Evolutionary conservation across 2,113 vertebrate genomes (phyloP), one percentile per base, ranked within the genome.

Genomic region (Megalops atlanticus): DNA sequence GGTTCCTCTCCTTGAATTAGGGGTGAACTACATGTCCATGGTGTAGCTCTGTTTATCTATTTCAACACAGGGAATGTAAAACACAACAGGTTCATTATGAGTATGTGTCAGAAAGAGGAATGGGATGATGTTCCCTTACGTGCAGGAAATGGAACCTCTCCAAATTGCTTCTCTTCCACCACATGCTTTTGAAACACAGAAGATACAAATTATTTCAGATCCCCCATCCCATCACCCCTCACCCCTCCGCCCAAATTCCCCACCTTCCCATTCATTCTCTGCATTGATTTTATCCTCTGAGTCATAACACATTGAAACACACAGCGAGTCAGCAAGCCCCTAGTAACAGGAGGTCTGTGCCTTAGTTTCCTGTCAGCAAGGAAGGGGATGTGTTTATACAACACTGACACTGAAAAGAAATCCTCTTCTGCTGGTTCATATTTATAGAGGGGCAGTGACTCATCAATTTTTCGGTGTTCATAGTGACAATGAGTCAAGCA

Each of bases 401-500:
- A 64, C n/a, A 31, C 5, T 31, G 58, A 24, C 58, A n/a, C 31
- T 1, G 43, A 64, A 58, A 31, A 8, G 2, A 64, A 31, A 31
- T 24, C 21, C n/a, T 27, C 10, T 7, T 27, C 31, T 49, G 39
- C 68, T 40, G 38, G 73, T 73, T 80, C 78, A 80, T 69, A n/a
- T 35, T 33, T 71, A 70, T 79, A 47, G 40, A 47, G 35, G 64
- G 12, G 40, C 40, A 36, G 78, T n/a, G 78, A 71, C 69, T 74
- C 39, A 80, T 73, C 70, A 80, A 74, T 80, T 49, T 40, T 24
- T 70, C 68, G 71, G 27, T 40, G 41, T 31, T 40, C 43, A 24
- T 39, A 24, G 78, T 24, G 21, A 31, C 58, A 38, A 18, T 18
- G n/a, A 21, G 8, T 64, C 58, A 64, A 64, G n/a, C n/a, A 64